Conservation (phyloP, 1,140 invertebrate species). For the Aphelenchoides avenae region DNA sequence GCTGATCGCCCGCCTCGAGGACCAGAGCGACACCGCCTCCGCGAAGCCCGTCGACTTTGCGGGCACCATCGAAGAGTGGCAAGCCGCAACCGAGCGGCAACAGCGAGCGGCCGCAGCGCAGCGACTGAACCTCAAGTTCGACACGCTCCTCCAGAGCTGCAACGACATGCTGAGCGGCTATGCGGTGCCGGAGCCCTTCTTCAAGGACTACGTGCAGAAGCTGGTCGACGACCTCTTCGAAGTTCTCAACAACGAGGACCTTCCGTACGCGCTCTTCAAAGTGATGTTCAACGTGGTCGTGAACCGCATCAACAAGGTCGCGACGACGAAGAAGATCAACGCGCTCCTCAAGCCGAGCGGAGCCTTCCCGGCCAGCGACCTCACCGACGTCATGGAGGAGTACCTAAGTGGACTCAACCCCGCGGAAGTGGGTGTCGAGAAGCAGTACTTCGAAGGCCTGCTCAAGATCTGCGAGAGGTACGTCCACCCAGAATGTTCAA, state of each 20-base stretch:
- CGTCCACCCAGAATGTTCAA: neutral
- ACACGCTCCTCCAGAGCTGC: conserved; percentile 46
- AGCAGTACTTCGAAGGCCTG: conserved; percentile 45
- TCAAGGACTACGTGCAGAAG: conserved; percentile 73
- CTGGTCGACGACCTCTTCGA: conserved; percentile 89
- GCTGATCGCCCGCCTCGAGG: conserved; percentile 76
- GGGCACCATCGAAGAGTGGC: conserved; percentile 44
- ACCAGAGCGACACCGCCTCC: conserved; percentile 32
- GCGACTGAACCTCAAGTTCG: conserved; percentile 39
- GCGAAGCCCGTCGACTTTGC: conserved; percentile 36
- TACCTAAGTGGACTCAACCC: conserved; percentile 44
- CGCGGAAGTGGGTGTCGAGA: conserved; percentile 43
- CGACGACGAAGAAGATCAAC: conserved; percentile 7
- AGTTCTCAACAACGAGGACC: conserved; percentile 80
- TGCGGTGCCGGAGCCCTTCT: conserved; percentile 88
- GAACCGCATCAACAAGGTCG: conserved; percentile 30
- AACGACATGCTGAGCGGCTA: conserved; percentile 69
- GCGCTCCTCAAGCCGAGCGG: conserved; percentile 27
- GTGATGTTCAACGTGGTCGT: conserved; percentile 41
- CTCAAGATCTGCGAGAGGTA: conserved; percentile 48
- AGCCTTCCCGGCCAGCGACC: conserved; percentile 40
- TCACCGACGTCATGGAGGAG: conserved; percentile 49
- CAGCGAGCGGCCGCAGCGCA: conserved; percentile 8
- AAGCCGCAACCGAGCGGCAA: conserved; percentile 2
- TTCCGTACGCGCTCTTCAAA: conserved; percentile 69